Evolutionary conservation across 2,797 vertebrate species (phyloP), one percentile per base, ranked within the genome.

Genomic region (Lacerta agilis): DNA sequence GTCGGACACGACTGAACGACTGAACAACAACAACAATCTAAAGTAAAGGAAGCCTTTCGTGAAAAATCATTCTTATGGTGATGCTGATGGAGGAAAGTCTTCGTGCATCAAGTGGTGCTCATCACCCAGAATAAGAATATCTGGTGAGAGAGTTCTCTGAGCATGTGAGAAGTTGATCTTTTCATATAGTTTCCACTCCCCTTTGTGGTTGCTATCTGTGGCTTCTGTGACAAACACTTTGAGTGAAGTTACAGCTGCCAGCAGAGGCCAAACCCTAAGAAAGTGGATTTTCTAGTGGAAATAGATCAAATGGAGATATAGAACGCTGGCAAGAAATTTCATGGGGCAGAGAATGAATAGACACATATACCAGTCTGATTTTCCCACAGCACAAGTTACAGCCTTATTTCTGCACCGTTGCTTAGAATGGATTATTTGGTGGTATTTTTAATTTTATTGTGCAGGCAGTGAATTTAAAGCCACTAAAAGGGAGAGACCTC

Each of bases 261-360:
- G 66, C 79, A 76, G 79, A 91, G 93, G 94, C 83, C 84, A 71
- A 86, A 0, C 64, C 0, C 0, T 91, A 92, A 91, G 83, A 92
- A 94, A 93, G 85, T 93, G 92, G 92, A 94, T 93, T 94, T 96
- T 96, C 94, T 94, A 95, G 92, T 83, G 95, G 94, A 96, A 96
- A 95, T 94, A 94, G 95, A 95, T 93, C 90, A 87, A 95, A 94
- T 66, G 94, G 95, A 95, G 94, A 94, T 82, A 92, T 9, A 79
- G 87, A 90, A 93, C 87, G 88, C 92, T 95, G 94, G 94, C 95
- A 94, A 94, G 89, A 7, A 79, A 85, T 92, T 90, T 90, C 43
- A 78, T 49, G 90, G 87, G 93, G 45, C 45, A 49, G 86, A 86
- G 78, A 92, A 89, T 0, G 45, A 85, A 75, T 38, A 88, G 41